Conservation (phyloP, 30 jellyfish, hydroid and myxozoan species). For the Chironex yamaguchii region DNA sequence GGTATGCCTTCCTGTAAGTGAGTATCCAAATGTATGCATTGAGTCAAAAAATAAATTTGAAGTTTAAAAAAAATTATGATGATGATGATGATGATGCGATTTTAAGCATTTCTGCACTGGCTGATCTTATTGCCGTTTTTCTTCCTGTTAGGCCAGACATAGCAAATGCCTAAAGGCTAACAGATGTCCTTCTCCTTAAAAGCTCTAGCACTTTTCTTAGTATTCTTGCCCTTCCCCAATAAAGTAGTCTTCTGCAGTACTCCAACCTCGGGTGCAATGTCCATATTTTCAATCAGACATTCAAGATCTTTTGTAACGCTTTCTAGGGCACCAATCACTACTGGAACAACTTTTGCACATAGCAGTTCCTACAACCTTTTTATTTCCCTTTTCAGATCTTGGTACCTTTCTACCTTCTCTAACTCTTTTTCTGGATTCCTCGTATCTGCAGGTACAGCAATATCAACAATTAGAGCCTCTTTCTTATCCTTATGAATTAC, state of each 20-base stretch:
- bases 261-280: constrained; percentile 12
- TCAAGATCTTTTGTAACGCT: background rate
- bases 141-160: constrained; percentile 40
- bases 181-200: constrained; percentile 36
- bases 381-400: constrained; percentile 22
- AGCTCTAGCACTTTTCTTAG: constrained; percentile 32
- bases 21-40: too few relatives aligned
- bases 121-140: constrained; percentile 45
- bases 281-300: constrained; percentile 12
- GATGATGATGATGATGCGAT: too few relatives aligned
- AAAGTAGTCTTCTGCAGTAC: constrained; percentile 48
- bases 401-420: too few relatives aligned
- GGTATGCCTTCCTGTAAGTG: too few relatives aligned
- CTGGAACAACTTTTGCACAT: constrained; percentile 30
- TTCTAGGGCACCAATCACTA: constrained; percentile 22
- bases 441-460: constrained; percentile 21
- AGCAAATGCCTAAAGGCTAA: constrained; percentile 29
- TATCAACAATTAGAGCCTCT: background rate
- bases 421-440: constrained; percentile 16
- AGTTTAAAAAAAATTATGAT: too few relatives aligned
- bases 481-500: constrained; percentile 52
- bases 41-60: too few relatives aligned
- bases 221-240: constrained; percentile 52
- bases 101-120: constrained; percentile 50
- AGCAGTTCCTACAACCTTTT: constrained; percentile 35